Base-by-base conservation (phyloP, 2,888 invertebrate genomes). In the Campoplex capitator region DNA sequence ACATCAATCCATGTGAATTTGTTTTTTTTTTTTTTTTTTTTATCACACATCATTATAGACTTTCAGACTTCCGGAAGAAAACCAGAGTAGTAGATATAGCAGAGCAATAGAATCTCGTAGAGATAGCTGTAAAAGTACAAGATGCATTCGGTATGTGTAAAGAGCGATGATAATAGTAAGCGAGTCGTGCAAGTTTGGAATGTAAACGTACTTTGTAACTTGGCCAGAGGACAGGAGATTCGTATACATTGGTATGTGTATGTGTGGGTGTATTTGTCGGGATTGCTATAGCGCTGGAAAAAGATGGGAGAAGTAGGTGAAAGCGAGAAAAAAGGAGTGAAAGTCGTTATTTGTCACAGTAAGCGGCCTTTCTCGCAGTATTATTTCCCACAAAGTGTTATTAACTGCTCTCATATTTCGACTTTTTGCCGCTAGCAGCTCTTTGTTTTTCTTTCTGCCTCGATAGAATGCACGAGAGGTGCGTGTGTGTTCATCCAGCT, bases 381-480 rank as follows among this genome's bases (percentile, higher is more conserved):
- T 94, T 94, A 94, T 94, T 94, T 93, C 92, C 94, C 93, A 91
- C 93, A 94, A 94, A 94, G 94, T 94, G 94, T 94, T 94, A 94
- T 94, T 93, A 94, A 94, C 94, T 94, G 94, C 93, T 91, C 93
- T 92, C 94, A 94, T 94, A 94, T 94, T 94, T 94, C 91, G 93
- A 91, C 92, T 92, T 93, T 93, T 94, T 88, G 68, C 83, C 51
- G 13, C 81, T 54, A 65, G 51, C 13, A 48, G 58, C 67, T 79
- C 56, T 85, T 83, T 85, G 85, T 89, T 89, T 84, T 79, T 89
- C 88, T 82, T 86, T 88, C 88, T 83, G 85, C 83, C 32, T 81
- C 88, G 87, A 83, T 86, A 89, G 83, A 85, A 84, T 86, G 83
- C 76, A 70, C 87, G 75, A 56, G 73, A 71, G 83, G 67, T 74